Evolutionary conservation across 2,113 vertebrate genomes (phyloP).

Genomic region (Callorhinus ursinus): DNA sequence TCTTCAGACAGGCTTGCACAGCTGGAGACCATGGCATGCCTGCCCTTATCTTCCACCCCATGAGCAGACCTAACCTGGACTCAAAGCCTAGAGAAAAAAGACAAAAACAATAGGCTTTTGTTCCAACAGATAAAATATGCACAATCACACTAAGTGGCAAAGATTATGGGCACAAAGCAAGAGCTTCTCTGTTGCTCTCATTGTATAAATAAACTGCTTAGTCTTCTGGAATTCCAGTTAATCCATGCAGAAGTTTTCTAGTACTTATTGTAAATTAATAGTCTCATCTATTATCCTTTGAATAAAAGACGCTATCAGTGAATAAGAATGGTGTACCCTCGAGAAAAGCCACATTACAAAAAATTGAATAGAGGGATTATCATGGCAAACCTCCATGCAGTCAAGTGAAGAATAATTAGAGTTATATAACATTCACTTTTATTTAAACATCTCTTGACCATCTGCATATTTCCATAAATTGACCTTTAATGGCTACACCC

Average conservation of each 20-base stretch:
- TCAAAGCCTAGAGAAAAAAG: neutral
- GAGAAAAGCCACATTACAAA: slow-evolving; percentile 53
- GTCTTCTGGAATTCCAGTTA: slow-evolving; percentile 11
- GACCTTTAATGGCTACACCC: neutral
- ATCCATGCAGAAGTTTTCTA: slow-evolving; percentile 41
- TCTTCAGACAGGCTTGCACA: neutral
- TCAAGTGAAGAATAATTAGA: neutral
- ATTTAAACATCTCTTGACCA: neutral
- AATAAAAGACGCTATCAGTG: slow-evolving; percentile 44
- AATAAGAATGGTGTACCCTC: slow-evolving; percentile 19
- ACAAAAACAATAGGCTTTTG: neutral
- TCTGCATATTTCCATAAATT: neutral
- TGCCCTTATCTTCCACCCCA: neutral
- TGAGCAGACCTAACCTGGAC: neutral
- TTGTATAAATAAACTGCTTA: slow-evolving; percentile 1
- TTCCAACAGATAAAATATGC: neutral
- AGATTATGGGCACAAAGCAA: neutral
- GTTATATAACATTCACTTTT: neutral
- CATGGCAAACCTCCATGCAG: neutral
- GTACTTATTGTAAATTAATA: slow-evolving; percentile 47
- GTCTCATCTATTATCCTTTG: slow-evolving; percentile 47
- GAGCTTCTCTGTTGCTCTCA: neutral
- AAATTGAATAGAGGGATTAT: slow-evolving; percentile 39
- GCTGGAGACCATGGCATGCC: accelerated
- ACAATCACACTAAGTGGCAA: neutral